A percentile compares a stretch with the other conserved stretches of the same genome.
Conservation (phyloP, 2,888 invertebrate species). For the Lepeophtheirus nordmannii region DNA sequence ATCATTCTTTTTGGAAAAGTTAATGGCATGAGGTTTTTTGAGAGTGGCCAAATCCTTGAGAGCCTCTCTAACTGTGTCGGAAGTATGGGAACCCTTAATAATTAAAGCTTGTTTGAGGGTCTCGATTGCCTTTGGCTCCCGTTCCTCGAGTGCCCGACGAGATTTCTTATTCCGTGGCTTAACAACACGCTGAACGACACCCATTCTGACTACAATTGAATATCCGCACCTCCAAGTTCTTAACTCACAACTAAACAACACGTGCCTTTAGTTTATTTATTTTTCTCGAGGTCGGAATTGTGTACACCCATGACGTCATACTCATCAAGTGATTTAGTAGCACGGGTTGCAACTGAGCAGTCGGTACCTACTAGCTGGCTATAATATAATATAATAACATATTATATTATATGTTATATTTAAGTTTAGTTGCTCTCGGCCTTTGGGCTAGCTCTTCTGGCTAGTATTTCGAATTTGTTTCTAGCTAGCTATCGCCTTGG, state of each 20-base stretch:
- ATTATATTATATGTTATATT: too few species aligned
- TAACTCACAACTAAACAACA: neutral
- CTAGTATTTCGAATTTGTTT: too few species aligned
- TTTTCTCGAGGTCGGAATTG: neutral
- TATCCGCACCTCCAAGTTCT: neutral
- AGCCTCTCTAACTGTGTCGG: conserved; percentile 48
- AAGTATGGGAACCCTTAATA: conserved; percentile 64
- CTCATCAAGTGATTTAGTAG: neutral
- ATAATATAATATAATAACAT: too few species aligned
- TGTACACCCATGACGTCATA: neutral
- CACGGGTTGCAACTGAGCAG: too few species aligned
- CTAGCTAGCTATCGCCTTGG: too few species aligned
- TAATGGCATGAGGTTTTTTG: conserved; percentile 67
- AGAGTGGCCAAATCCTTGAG: conserved; percentile 69
- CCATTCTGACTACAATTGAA: conserved; percentile 26
- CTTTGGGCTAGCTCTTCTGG: too few species aligned
- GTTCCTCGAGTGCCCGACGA: conserved; percentile 60
- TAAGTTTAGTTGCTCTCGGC: too few species aligned
- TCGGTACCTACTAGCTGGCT: too few species aligned
- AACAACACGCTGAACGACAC: conserved; percentile 36
- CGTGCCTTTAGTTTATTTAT: neutral
- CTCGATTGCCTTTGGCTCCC: conserved; percentile 75
- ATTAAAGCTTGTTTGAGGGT: conserved; percentile 68
- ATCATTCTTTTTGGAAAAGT: conserved; percentile 64
- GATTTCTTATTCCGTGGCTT: conserved; percentile 78